Evolutionary conservation across 2,888 invertebrate species (phyloP), one percentile per base, ranked within the genome.

Genomic region (Papilio demoleus): DNA sequence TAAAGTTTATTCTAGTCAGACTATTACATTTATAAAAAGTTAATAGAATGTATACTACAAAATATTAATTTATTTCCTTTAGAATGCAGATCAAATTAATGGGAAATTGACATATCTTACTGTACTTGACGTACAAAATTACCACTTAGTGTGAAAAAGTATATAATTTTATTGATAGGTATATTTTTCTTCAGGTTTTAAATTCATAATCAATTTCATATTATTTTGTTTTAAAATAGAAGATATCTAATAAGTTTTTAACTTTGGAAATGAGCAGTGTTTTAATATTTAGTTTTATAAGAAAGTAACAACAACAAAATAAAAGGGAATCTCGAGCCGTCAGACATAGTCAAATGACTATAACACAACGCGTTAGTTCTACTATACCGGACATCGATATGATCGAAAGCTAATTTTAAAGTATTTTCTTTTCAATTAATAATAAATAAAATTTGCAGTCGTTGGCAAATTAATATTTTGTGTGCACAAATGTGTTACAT

Each of bases 211-310:
- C n/a, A n/a, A n/a, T n/a, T n/a, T n/a, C n/a, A n/a, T n/a, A n/a
- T n/a, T n/a, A n/a, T n/a, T n/a, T n/a, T n/a, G n/a, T n/a, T n/a
- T n/a, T n/a, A n/a, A n/a, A n/a, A n/a, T n/a, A 22, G 12, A 12
- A 59, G 38, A 59, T 36, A 38, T 8, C 0, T 5, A 36, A 59
- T 17, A 34, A 31, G 1, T 17, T 59, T 38, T 22, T 8, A 59
- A 11, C 59, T 59, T 36, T 59, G 1, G 19, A 14, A 59, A 14
- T 38, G 59, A 38, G 59, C 59, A 59, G 59, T 59, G 59, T 38
- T 22, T 22, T 38, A 22, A 19, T 38, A 38, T 38, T 38, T 22
- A 36, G 22, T 22, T 22, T 38, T 14, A 38, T 36, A 59, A 59
- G 5, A 62, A 53, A 27, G n/a, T 50, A 50, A 50, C 3, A 24